Base-by-base conservation (phyloP, 2,113 vertebrate genomes). In the Hassar affinis region DNA sequence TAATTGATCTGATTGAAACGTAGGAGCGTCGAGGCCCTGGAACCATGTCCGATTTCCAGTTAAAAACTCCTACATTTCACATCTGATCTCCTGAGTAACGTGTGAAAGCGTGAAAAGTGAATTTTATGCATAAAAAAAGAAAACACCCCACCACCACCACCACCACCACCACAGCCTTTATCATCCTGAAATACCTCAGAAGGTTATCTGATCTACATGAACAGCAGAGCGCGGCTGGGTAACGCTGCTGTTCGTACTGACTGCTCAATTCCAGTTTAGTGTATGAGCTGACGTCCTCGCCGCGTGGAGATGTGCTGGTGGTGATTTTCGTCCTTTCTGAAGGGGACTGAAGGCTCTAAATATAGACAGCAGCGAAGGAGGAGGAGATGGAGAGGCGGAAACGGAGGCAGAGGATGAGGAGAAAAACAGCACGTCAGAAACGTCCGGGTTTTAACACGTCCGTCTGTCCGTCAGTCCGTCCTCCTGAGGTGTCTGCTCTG, bases 261-360 rank as follows among this genome's bases (percentile, higher is more conserved):
- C 38, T 4, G 11, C 20, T 69, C 11, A 1, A 42, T 69, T 69
- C 35, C 66, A 66, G 27, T 49, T 76, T 12, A 20, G 49, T 22
- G n/a, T 3, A 27, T 9, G 7, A 25, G 68, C 52, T 61, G 42
- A 42, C 61, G 30, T 62, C 22, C 66, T 69, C 35, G 4, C 6
- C 52, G 17, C 30, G 8, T 30, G 27, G 47, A 20, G 10, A 27
- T 12, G 74, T 30, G 52, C 33, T 30, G 71, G 9, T 64, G 51
- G 38, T 81, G 27, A 51, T 82, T 74, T 33, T 62, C 59, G 30
- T 72, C 49, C 69, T 82, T 42, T 30, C 51, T 78, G 86, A 89
- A 88, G 82, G 82, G 84, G 79, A 85, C 75, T 79, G 49, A 51
- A 59, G 57, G 69, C 75, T 85, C 84, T 88, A 88, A 88, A 87